Percentiles rank a stretch among this genome's conserved stretches.
Evolutionary conservation across 2,797 vertebrate species (phyloP).

Genomic region (Diplodus sargus): DNA sequence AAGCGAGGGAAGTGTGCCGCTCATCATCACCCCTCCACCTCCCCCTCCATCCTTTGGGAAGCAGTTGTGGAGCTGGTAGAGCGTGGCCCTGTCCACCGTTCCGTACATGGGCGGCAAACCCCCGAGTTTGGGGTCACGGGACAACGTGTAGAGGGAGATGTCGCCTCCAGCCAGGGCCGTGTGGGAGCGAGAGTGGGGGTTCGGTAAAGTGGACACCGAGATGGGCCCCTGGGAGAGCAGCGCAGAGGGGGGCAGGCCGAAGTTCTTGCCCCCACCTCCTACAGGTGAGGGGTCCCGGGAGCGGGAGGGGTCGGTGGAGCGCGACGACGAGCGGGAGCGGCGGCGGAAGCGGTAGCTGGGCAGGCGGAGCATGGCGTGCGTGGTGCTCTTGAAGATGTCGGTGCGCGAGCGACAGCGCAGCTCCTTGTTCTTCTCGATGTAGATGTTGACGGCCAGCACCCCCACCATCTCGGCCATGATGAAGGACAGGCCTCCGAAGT

Average conservation of each 20-base stretch:
- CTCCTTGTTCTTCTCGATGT: conserved; percentile 96
- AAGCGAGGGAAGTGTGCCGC: conserved; percentile 86
- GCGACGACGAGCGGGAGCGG: conserved; percentile 93
- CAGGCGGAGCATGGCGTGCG: conserved; percentile 90
- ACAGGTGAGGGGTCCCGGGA: conserved; percentile 92
- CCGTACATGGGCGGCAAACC: conserved; percentile 83
- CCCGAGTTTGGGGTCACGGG: conserved; percentile 84
- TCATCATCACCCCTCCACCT: conserved; percentile 83
- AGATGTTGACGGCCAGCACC: conserved; percentile 95
- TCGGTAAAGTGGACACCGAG: conserved; percentile 93
- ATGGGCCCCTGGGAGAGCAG: conserved; percentile 88
- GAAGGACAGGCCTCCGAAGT: conserved; percentile 95
- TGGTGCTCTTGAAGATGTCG: conserved; percentile 92
- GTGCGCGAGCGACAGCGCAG: conserved; percentile 93
- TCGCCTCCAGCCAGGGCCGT: conserved; percentile 90
- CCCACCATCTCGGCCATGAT: conserved; percentile 97
- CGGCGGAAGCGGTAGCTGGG: conserved; percentile 94
- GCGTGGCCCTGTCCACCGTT: conserved; percentile 86
- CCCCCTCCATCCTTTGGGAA: conserved; percentile 89
- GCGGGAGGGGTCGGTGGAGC: conserved; percentile 92
- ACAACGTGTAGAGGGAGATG: conserved; percentile 89
- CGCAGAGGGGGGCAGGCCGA: conserved; percentile 86
- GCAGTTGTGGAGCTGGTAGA: conserved; percentile 95
- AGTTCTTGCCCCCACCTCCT: conserved; percentile 88
- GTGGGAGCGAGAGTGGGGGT: conserved; percentile 89